These are phyloP conservation scores for Zoanthus sociatus DNA, from an alignment of 92 coral and sea anemone species.

Conservation along the genomic window DNA sequence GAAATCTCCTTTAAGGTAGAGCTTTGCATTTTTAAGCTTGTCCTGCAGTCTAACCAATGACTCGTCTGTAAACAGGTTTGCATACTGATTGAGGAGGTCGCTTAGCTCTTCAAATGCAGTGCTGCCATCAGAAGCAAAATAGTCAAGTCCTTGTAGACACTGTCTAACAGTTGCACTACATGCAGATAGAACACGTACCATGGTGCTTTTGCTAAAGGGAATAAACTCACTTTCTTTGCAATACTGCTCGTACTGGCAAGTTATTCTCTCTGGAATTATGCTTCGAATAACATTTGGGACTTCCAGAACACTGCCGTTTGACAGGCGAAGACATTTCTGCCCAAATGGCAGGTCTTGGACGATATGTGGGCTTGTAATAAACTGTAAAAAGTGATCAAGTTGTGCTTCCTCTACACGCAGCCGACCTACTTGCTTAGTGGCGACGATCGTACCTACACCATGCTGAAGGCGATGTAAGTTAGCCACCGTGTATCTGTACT, in stretches of 20 bases:
- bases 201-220: slow-evolving; percentile 57
- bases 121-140: slow-evolving; percentile 59
- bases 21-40: slow-evolving; percentile 38
- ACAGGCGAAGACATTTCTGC: slow-evolving; percentile 43
- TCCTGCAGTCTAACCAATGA: slow-evolving; percentile 22
- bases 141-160: slow-evolving; percentile 63
- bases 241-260: slow-evolving; percentile 51
- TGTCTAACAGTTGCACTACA: slow-evolving; percentile 58
- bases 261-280: slow-evolving; percentile 54
- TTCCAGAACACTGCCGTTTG: slow-evolving; percentile 58
- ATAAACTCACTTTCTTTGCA: slow-evolving; percentile 57
- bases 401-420: slow-evolving; percentile 55
- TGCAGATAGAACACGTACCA: slow-evolving; percentile 46
- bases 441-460: slow-evolving; percentile 63
- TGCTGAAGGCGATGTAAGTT: slow-evolving; percentile 61
- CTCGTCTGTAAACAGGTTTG: slow-evolving; percentile 6
- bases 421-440: slow-evolving; percentile 49
- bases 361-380: slow-evolving; percentile 67
- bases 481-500: slow-evolving; percentile 63
- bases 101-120: slow-evolving; percentile 57
- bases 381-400: slow-evolving; percentile 63
- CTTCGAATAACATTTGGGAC: slow-evolving; percentile 65
- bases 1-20: slow-evolving; percentile 50
- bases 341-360: slow-evolving; percentile 74
- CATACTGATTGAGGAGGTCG: slow-evolving; percentile 27